Base-by-base conservation (phyloP, 2,888 invertebrate species). In the Drosophila nr. fundita region DNA sequence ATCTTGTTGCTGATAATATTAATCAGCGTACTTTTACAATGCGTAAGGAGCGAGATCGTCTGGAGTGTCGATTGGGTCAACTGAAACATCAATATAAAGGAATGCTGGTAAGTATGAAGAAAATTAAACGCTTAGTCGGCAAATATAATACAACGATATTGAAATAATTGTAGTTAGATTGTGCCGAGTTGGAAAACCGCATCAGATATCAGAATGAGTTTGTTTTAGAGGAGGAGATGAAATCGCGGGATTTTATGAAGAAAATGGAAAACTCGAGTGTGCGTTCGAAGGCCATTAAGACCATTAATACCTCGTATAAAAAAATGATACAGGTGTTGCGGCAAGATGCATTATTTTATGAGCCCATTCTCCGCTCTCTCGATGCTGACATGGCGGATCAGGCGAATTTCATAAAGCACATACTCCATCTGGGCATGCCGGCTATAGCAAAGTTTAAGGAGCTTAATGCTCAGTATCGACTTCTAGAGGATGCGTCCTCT, bases 331-430 rank as follows among this genome's bases (percentile, higher is more conserved):
- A 92, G 61, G 83, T 91, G 2, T 77, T 92, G 4, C 42, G 73
- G 8, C 84, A 92, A 38, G 93, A 93, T 71, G 90, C 86, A 40
- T 91, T 92, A 38, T 93, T 92, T 63, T 93, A 92, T 71, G 92
- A 92, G 34, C 92, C 93, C 0, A 91, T 93, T 8, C 64, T 93
- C 13, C 79, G 89, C 10, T 92, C 93, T 4, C 85, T 93, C 0
- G 82, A 89, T 48, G 73, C 70, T 21, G 93, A 93, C 58, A 91
- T 92, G 73, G 89, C 91, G 6, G 93, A 93, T 76, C 93, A 93
- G 69, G 54, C 81, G 0, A 86, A 81, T 21, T 93, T 93, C 40
- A 92, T 92, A 6, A 89, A 90, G 30, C 89, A 92, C 45, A 91
- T 93, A 4, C 82, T 92, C 10, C 83, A 89, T 58, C 75, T 93